These are phyloP conservation scores for Thyatira batis DNA, from an alignment of 2,888 invertebrate species.

Conservation along the genomic window DNA sequence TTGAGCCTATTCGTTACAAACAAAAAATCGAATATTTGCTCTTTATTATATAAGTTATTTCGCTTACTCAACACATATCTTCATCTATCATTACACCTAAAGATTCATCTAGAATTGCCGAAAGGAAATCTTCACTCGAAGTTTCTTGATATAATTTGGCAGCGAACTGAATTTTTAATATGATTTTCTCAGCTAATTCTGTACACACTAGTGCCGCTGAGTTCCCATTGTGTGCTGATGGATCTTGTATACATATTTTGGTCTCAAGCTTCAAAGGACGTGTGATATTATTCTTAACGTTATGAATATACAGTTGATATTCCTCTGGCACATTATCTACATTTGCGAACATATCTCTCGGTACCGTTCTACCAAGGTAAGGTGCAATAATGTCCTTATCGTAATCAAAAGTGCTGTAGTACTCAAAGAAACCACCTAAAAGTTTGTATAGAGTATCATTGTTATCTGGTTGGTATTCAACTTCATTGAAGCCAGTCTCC, in stretches of 20 bases:
- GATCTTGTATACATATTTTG: conserved; percentile 83
- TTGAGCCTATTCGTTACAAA: too few species aligned
- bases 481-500: conserved; percentile 80
- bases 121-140: conserved; percentile 26
- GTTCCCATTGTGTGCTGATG: conserved; percentile 82
- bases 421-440: conserved; percentile 84
- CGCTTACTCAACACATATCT: not conserved
- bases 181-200: conserved; percentile 31
- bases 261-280: conserved; percentile 47
- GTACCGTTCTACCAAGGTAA: conserved; percentile 76
- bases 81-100: not conserved
- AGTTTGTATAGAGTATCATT: conserved; percentile 70
- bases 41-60: too few species aligned
- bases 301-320: conserved; percentile 64
- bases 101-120: conserved; percentile 18
- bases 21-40: too few species aligned
- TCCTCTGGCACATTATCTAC: conserved; percentile 32
- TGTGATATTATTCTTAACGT: conserved; percentile 24
- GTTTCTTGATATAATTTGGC: conserved; percentile 30
- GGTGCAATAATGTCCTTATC: conserved; percentile 81
- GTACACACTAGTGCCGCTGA: conserved; percentile 48
- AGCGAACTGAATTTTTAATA: conserved; percentile 32
- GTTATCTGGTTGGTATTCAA: conserved; percentile 25
- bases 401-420: conserved; percentile 83
- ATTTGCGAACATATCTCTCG: conserved; percentile 53